Percentiles rank a stretch among this genome's conserved stretches.
phyloP scores from a whole-genome alignment of 2,797 vertebrate species.

The Ceryle rudis region DNA sequence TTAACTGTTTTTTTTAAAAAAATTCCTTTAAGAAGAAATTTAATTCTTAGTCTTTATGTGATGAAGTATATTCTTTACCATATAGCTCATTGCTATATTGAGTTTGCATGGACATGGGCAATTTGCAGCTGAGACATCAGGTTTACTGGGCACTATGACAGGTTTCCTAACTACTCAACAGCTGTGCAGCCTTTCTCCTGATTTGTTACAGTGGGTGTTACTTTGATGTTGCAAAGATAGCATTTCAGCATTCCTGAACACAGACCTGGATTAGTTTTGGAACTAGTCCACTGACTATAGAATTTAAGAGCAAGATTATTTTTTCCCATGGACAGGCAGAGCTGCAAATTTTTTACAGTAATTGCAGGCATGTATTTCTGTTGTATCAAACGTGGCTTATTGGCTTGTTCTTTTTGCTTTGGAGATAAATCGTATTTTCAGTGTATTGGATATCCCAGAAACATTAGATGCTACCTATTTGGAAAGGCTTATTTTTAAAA shows the following conservation, averaged over 20 bases:
- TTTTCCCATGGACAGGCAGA: neutral
- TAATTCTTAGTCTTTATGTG: slow-evolving; percentile 11
- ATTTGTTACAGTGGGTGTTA: neutral
- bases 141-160: neutral
- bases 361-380: neutral
- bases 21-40: neutral
- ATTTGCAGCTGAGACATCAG: neutral
- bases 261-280: slow-evolving; percentile 41
- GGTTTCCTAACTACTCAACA: neutral
- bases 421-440: neutral
- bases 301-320: neutral
- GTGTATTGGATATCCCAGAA: neutral
- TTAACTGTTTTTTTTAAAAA: no score
- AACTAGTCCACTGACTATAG: slow-evolving; percentile 9
- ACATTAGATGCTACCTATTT: neutral
- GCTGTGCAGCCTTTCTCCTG: neutral
- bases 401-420: neutral
- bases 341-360: neutral
- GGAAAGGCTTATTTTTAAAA: neutral
- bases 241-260: slow-evolving; percentile 19
- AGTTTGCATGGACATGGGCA: neutral
- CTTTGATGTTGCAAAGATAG: neutral
- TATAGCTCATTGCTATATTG: neutral
- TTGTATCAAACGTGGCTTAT: neutral
- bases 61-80: neutral